phyloP scores from a whole-genome alignment of 2,888 invertebrate genomes.

The Epistrophe grossulariae region DNA sequence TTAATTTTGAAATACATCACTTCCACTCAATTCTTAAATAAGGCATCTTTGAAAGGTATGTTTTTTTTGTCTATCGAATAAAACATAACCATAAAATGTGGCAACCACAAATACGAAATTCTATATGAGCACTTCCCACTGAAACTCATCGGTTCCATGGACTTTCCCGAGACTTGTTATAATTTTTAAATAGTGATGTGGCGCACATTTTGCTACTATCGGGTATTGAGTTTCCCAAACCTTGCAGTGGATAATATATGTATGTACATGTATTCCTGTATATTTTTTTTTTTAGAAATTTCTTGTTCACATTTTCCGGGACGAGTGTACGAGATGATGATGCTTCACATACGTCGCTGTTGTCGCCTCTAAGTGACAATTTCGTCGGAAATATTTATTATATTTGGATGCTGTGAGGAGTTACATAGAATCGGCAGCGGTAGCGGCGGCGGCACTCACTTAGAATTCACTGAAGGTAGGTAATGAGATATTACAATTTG shows the following conservation, averaged over 20 bases:
- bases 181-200: slow-evolving; percentile 41
- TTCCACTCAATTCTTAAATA: too few species aligned
- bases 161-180: slow-evolving; percentile 23
- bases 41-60: too few species aligned
- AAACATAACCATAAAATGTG: not conserved
- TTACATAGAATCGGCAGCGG: slow-evolving; percentile 35
- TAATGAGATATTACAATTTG: slow-evolving; percentile 66
- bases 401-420: slow-evolving; percentile 59
- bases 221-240: slow-evolving; percentile 63
- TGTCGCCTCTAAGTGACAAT: slow-evolving; percentile 70
- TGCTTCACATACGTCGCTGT: slow-evolving; percentile 64
- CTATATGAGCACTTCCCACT: slow-evolving; percentile 41
- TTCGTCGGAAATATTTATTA: slow-evolving; percentile 66
- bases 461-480: slow-evolving; percentile 57
- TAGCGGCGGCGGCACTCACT: slow-evolving; percentile 47
- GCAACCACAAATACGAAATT: slow-evolving; percentile 6
- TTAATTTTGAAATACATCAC: too few species aligned
- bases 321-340: slow-evolving; percentile 51
- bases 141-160: slow-evolving; percentile 14
- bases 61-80: too few species aligned
- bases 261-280: not conserved
- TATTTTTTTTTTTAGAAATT: slow-evolving; percentile 28
- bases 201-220: slow-evolving; percentile 62
- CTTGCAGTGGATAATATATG: not conserved
- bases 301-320: slow-evolving; percentile 46